Percentiles rank a stretch among this genome's conserved stretches.
These are phyloP conservation scores for Orchesella flavescens DNA, from an alignment of 2,888 invertebrate species.

Conservation along the genomic window DNA sequence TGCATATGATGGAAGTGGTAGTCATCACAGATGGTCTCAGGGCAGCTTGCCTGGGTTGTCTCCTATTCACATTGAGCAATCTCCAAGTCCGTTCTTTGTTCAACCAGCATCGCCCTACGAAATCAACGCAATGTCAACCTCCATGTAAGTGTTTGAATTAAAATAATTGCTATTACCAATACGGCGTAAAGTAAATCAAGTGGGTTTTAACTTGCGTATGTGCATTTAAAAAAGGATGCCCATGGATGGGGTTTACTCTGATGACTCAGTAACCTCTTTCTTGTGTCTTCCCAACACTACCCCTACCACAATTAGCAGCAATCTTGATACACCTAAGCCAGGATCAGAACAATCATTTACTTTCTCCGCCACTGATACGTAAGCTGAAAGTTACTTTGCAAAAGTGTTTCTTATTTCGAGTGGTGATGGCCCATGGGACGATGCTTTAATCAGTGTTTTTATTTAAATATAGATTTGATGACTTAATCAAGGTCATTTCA, in stretches of 20 bases:
- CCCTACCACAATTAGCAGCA: not conserved
- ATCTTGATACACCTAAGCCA: no score
- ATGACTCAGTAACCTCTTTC: not conserved
- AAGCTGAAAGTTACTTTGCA: constrained; percentile 19
- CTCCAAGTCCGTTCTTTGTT: constrained; percentile 28
- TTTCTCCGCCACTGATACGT: constrained; percentile 18
- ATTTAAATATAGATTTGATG: constrained; percentile 16
- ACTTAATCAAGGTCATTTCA: constrained; percentile 22
- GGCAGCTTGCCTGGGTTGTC: constrained; percentile 42
- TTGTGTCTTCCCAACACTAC: not conserved
- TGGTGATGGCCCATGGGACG: no score
- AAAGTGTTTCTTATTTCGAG: no score
- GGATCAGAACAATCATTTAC: no score
- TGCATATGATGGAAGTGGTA: constrained; percentile 19
- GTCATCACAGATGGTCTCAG: not conserved
- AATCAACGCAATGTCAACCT: constrained; percentile 3
- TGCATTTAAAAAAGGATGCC: no score
- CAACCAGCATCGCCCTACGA: constrained; percentile 14
- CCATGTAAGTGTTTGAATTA: not conserved
- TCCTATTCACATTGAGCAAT: constrained; percentile 20
- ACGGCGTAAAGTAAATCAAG: not conserved
- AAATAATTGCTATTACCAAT: not conserved
- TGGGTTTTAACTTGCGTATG: not conserved
- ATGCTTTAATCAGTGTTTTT: not conserved
- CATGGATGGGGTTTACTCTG: no score